phyloP scores from a whole-genome alignment of 2,797 vertebrate species.

The Melanotaenia trifasciata region DNA sequence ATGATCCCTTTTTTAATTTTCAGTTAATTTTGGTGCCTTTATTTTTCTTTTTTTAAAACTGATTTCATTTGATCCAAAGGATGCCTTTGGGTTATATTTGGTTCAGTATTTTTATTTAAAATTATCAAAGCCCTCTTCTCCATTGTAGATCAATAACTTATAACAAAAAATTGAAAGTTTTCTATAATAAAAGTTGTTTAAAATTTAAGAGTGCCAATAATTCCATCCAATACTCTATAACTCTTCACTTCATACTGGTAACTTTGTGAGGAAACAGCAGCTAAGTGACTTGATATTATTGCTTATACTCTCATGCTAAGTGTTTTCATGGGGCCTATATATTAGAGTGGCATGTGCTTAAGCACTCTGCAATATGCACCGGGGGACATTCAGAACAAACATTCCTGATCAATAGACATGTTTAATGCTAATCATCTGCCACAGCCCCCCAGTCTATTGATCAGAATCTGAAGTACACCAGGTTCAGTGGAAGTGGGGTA shows the following conservation, averaged over 20 bases:
- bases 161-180: neutral
- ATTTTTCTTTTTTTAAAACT: neutral
- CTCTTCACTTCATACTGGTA: neutral
- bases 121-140: neutral
- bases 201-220: neutral
- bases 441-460: constrained; percentile 56
- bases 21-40: neutral
- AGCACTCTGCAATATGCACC: constrained; percentile 26
- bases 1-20: neutral
- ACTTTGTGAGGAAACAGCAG: neutral
- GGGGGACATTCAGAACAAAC: constrained; percentile 58
- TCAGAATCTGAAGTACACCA: constrained; percentile 40
- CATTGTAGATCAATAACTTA: neutral
- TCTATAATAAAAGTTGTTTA: neutral
- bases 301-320: constrained; percentile 21
- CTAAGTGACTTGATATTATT: constrained; percentile 17
- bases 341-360: constrained; percentile 44
- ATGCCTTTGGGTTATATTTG: neutral
- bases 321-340: constrained; percentile 35
- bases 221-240: neutral
- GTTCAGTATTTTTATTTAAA: neutral
- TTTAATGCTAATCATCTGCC: constrained; percentile 74
- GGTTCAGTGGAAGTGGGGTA: constrained; percentile 30
- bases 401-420: constrained; percentile 72
- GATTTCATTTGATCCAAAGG: neutral